These are phyloP conservation scores for Aleiodes sp. DNA, from an alignment of 1,140 invertebrate species.

Conservation along the genomic window DNA sequence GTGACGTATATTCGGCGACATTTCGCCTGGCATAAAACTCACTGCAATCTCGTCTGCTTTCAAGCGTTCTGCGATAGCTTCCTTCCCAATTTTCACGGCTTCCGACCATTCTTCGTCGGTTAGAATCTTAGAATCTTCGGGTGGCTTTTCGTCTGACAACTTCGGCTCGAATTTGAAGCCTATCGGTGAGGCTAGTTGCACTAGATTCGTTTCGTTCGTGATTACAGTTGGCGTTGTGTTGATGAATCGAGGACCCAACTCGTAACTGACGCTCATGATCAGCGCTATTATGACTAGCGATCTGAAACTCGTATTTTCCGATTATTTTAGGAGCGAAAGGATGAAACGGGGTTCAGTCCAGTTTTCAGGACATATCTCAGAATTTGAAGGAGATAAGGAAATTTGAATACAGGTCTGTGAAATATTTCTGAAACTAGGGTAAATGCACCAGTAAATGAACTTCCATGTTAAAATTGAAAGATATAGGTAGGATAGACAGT, in stretches of 20 bases:
- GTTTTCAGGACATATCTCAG: neutral
- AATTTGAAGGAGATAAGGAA: too few species aligned
- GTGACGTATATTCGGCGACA: constrained; percentile 74
- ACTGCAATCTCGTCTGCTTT: constrained; percentile 66
- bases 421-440: neutral
- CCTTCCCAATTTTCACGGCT: constrained; percentile 67
- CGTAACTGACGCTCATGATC: constrained; percentile 65
- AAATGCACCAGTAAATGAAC: too few species aligned
- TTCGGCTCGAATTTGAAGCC: constrained; percentile 29
- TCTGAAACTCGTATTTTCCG: constrained; percentile 50
- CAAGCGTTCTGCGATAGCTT: constrained; percentile 67
- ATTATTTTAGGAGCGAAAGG: neutral
- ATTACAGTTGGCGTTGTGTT: constrained; percentile 33
- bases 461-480: too few species aligned
- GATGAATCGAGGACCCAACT: constrained; percentile 32
- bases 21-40: constrained; percentile 60
- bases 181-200: constrained; percentile 20
- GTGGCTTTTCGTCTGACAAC: constrained; percentile 16
- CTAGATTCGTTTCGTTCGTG: constrained; percentile 27
- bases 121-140: constrained; percentile 44
- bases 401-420: too few species aligned
- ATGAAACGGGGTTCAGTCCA: neutral
- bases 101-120: constrained; percentile 50
- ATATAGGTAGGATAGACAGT: too few species aligned
- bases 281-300: constrained; percentile 62